These are phyloP conservation scores for Pachydiplax longipennis DNA, from an alignment of 2,888 invertebrate genomes.

Conservation along the genomic window DNA sequence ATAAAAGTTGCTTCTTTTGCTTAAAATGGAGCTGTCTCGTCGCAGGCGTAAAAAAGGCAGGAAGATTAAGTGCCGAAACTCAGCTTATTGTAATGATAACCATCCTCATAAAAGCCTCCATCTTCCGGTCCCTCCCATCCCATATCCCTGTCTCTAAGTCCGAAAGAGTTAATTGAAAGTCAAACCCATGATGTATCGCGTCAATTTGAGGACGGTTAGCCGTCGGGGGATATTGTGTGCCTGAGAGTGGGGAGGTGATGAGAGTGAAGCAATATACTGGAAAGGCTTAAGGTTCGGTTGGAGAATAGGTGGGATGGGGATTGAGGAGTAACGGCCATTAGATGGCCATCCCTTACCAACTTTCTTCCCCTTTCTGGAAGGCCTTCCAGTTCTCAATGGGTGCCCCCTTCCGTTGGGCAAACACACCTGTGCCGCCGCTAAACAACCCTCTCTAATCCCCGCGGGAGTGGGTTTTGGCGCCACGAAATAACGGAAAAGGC, in stretches of 20 bases:
- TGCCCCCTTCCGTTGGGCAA: not conserved
- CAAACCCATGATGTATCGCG: slow-evolving; percentile 18
- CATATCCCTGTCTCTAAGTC: not conserved
- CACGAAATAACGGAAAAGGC: slow-evolving; percentile 14
- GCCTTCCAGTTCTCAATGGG: not conserved
- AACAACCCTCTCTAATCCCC: slow-evolving; percentile 5
- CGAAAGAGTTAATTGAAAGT: slow-evolving; percentile 29
- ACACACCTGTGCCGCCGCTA: slow-evolving; percentile 32
- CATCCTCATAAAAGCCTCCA: not conserved
- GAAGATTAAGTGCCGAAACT: too few species aligned
- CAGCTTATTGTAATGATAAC: too few species aligned
- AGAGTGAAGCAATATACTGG: not conserved
- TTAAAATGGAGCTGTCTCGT: too few species aligned
- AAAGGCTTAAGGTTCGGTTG: not conserved
- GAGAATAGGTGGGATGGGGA: not conserved
- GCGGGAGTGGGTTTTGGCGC: not conserved
- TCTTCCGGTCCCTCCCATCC: not conserved
- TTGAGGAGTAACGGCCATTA: not conserved
- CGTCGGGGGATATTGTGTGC: not conserved
- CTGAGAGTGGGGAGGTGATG: not conserved
- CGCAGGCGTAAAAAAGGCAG: too few species aligned
- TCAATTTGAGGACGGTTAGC: not conserved
- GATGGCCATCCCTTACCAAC: not conserved
- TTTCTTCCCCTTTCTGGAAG: not conserved
- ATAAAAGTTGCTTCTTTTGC: too few species aligned